Percentiles rank a stretch among this genome's conserved stretches.
Conservation (phyloP, 2,888 invertebrate species). For the Tillus elongatus region DNA sequence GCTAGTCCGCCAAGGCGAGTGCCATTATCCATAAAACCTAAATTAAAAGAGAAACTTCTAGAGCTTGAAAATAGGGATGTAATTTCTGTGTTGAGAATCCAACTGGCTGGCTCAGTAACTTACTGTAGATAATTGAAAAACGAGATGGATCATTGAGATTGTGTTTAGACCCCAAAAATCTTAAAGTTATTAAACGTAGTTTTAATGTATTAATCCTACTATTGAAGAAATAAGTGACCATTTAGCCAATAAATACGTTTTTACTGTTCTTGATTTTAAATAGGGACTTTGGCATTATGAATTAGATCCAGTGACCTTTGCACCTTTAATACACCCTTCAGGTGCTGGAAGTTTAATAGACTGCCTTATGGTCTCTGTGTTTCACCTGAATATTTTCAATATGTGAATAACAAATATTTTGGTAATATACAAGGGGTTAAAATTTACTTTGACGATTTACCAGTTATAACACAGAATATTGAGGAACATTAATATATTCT, state of each 20-base stretch:
- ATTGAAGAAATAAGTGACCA: slow-evolving; percentile 21
- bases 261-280: slow-evolving; percentile 27
- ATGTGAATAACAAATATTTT: slow-evolving; percentile 29
- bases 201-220: slow-evolving; percentile 20
- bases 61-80: slow-evolving; percentile 11
- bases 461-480: slow-evolving; percentile 14
- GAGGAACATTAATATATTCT: slow-evolving; percentile 24
- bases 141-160: slow-evolving; percentile 22
- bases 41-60: slow-evolving; percentile 10
- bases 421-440: slow-evolving; percentile 26
- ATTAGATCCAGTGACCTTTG: slow-evolving; percentile 21
- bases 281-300: slow-evolving; percentile 29
- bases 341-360: slow-evolving; percentile 22
- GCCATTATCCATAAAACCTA: slow-evolving; percentile 11
- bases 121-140: slow-evolving; percentile 26
- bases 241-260: slow-evolving; percentile 19
- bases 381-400: slow-evolving; percentile 30
- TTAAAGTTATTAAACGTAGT: slow-evolving; percentile 18
- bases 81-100: slow-evolving; percentile 15
- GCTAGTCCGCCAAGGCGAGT: slow-evolving; percentile 11
- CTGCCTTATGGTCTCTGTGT: slow-evolving; percentile 17
- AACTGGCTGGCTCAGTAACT: slow-evolving; percentile 20
- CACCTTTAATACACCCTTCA: slow-evolving; percentile 29
- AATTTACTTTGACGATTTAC: slow-evolving; percentile 31
- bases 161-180: slow-evolving; percentile 28